Conservation (phyloP, 2,888 invertebrate species). For the Brachyopa scutellaris region DNA sequence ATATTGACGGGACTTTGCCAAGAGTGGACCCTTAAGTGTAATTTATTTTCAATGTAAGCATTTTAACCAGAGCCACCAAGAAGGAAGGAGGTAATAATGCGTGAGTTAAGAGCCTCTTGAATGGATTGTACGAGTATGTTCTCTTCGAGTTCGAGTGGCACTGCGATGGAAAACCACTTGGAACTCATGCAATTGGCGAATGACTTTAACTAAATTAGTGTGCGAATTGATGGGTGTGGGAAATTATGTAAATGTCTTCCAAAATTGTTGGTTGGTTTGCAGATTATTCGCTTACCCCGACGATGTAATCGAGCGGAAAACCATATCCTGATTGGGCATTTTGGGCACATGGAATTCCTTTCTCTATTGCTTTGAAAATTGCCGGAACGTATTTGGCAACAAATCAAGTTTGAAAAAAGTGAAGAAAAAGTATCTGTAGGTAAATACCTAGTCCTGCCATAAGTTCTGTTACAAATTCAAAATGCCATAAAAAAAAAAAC, state of each 20-base stretch:
- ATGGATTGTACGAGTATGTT: constrained; percentile 34
- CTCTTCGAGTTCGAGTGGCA: constrained; percentile 29
- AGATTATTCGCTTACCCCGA: too few relatives aligned
- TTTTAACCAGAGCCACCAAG: constrained; percentile 56
- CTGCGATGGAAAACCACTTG: constrained; percentile 8
- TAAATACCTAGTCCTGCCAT: too few relatives aligned
- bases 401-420: too few relatives aligned
- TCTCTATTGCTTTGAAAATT: too few relatives aligned
- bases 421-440: too few relatives aligned
- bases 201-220: constrained; percentile 19
- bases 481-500: too few relatives aligned
- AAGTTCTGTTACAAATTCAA: too few relatives aligned
- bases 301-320: too few relatives aligned
- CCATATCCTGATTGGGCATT: too few relatives aligned
- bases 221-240: constrained; percentile 26
- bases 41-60: constrained; percentile 39
- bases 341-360: too few relatives aligned
- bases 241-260: constrained; percentile 22
- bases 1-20: constrained; percentile 31
- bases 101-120: constrained; percentile 63
- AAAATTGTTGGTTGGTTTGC: background rate
- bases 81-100: constrained; percentile 71
- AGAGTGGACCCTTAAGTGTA: constrained; percentile 34
- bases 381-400: too few relatives aligned
- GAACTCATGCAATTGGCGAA: constrained; percentile 17